These are phyloP conservation scores for Caiman crocodilus DNA, from an alignment of 2,797 vertebrate species.

Conservation along the genomic window DNA sequence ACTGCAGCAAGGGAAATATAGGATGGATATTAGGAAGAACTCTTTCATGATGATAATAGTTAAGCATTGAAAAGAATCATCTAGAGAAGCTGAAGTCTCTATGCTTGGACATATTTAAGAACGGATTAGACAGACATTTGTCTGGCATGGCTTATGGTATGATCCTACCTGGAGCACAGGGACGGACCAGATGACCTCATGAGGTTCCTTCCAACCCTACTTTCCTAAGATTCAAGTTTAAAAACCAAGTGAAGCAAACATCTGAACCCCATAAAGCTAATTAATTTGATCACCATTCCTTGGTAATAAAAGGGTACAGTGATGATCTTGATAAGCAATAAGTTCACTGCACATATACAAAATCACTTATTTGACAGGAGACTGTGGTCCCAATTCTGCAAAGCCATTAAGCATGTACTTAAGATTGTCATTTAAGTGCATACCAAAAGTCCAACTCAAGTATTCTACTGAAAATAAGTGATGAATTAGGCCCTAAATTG, in stretches of 20 bases:
- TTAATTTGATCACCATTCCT: background rate
- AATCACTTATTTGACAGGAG: background rate
- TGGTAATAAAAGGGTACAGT: background rate
- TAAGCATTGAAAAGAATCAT: too few species aligned
- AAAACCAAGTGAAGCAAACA: background rate
- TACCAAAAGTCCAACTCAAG: background rate
- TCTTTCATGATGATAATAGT: too few species aligned
- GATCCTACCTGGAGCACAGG: too few species aligned
- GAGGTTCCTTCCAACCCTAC: too few species aligned
- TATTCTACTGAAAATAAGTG: background rate
- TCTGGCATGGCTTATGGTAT: too few species aligned
- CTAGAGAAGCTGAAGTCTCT: too few species aligned
- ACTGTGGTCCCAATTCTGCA: background rate
- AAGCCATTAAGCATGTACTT: background rate
- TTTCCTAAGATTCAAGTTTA: too few species aligned
- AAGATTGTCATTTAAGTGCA: background rate
- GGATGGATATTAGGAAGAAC: too few species aligned
- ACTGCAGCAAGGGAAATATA: too few species aligned
- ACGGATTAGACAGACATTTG: too few species aligned
- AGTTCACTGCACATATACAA: background rate
- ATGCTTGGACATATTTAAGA: too few species aligned
- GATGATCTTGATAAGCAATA: background rate
- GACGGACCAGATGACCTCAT: too few species aligned
- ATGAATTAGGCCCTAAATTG: background rate
- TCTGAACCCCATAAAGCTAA: background rate